Percentiles rank a stretch among this genome's conserved stretches.
phyloP scores from a whole-genome alignment of 2,888 invertebrate species.

The Pseudococcus longispinus region DNA sequence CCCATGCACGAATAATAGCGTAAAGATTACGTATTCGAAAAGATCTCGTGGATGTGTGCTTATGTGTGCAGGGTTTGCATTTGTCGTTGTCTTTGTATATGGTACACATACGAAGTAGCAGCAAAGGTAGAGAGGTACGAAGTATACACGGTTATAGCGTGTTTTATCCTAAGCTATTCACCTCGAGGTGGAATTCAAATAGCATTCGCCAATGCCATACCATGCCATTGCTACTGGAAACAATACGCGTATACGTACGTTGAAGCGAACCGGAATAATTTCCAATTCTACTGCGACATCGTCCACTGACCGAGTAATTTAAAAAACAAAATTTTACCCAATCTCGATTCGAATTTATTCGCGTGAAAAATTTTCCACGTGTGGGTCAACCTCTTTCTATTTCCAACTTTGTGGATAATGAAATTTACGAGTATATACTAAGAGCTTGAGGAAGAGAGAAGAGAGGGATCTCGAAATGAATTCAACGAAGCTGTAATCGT shows the following conservation, averaged over 20 bases:
- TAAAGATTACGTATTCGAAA: constrained; percentile 34
- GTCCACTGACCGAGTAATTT: constrained; percentile 20
- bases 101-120: background rate
- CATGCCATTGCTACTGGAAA: background rate
- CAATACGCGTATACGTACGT: constrained; percentile 15
- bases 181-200: constrained; percentile 25
- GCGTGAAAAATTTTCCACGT: constrained; percentile 21
- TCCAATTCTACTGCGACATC: constrained; percentile 19
- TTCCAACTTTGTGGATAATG: background rate
- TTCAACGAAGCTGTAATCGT: background rate
- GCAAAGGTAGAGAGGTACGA: background rate
- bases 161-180: background rate
- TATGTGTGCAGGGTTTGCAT: background rate
- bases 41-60: background rate
- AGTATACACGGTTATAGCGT: background rate
- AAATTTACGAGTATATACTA: background rate
- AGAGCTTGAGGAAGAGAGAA: background rate
- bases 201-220: constrained; percentile 16
- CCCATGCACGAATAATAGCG: constrained; percentile 23
- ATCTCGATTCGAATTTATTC: constrained; percentile 15
- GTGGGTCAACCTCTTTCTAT: background rate
- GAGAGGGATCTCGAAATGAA: background rate
- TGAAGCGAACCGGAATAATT: constrained; percentile 5
- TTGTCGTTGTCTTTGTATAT: background rate
- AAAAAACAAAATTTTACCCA: constrained; percentile 12